phyloP scores from a whole-genome alignment of 2,113 vertebrate species.

The Panthera tigris region DNA sequence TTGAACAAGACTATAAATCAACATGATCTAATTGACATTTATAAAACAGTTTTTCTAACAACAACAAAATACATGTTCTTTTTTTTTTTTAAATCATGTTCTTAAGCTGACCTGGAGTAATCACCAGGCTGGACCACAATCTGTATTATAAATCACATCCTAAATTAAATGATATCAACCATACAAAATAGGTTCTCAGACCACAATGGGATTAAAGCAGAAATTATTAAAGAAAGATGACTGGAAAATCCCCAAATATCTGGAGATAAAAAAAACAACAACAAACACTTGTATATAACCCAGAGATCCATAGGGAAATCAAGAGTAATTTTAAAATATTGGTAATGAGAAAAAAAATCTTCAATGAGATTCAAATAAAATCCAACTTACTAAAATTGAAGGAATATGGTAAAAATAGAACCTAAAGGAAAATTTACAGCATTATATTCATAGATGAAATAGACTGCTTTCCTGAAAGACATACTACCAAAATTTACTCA shows the following conservation, averaged over 20 bases:
- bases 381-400: not conserved
- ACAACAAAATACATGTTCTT: not conserved
- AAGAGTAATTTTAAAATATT: not conserved
- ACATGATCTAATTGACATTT: not conserved
- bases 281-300: not conserved
- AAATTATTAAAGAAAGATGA: not conserved
- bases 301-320: not conserved
- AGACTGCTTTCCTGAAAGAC: not conserved
- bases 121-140: not conserved
- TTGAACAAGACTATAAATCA: slow-evolving; percentile 11
- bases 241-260: not conserved
- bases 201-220: not conserved
- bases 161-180: not conserved
- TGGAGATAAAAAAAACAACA: not conserved
- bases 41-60: not conserved
- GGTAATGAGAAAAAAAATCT: not conserved
- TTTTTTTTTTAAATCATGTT: not conserved
- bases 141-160: not conserved
- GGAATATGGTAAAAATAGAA: not conserved
- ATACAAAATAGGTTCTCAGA: not conserved
- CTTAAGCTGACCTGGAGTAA: not conserved
- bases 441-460: not conserved
- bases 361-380: not conserved
- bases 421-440: not conserved
- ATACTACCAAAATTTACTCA: not conserved